Conservation (phyloP, 92 coral and sea anemone species). For the Virgularia gustaviana region DNA sequence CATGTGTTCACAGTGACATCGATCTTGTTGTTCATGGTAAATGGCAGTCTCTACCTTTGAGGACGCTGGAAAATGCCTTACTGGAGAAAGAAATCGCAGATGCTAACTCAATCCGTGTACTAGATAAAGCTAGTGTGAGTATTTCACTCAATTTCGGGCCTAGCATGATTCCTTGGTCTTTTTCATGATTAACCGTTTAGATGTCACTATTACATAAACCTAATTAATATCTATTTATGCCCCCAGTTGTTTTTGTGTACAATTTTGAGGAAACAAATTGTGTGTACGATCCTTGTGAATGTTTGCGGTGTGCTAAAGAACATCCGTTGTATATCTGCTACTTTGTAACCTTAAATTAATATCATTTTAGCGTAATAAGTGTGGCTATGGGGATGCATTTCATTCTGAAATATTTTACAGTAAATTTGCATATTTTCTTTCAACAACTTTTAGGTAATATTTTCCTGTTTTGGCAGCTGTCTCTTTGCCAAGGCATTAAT, state of each 20-base stretch:
- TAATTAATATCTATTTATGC: neutral
- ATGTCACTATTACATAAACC: neutral
- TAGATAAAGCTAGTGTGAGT: constrained; percentile 96
- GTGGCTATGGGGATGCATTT: too few relatives aligned
- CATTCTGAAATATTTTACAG: too few relatives aligned
- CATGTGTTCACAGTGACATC: constrained; percentile 61
- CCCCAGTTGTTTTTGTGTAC: neutral
- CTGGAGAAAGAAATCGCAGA: constrained; percentile 89
- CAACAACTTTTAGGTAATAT: too few relatives aligned
- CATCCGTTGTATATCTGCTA: too few relatives aligned
- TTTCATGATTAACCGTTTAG: neutral
- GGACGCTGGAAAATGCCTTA: constrained; percentile 91
- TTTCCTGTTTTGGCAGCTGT: too few relatives aligned
- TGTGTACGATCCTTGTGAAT: too few relatives aligned
- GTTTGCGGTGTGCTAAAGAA: too few relatives aligned
- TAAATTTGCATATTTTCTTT: too few relatives aligned
- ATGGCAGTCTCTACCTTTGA: constrained; percentile 83
- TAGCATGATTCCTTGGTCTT: neutral
- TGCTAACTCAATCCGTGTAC: constrained; percentile 77
- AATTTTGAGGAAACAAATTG: neutral
- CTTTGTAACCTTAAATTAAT: too few relatives aligned
- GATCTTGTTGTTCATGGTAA: constrained; percentile 95
- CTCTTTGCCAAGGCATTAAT: too few relatives aligned
- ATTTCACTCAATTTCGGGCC: neutral
- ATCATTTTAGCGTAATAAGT: too few relatives aligned